These are phyloP conservation scores for Drosophila atripex DNA, from an alignment of 2,888 invertebrate species.

Conservation along the genomic window DNA sequence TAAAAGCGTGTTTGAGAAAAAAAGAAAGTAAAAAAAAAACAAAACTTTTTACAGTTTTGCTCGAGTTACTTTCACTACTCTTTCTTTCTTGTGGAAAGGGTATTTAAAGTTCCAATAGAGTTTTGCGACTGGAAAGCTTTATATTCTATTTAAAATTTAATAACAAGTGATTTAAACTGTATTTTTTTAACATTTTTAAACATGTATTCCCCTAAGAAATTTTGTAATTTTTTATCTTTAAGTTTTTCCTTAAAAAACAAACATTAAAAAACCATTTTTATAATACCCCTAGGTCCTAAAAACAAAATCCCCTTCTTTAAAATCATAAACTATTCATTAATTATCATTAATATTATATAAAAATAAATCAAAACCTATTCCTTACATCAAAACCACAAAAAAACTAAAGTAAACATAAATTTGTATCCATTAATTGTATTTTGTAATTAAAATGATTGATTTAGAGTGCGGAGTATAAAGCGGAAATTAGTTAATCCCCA, in stretches of 20 bases:
- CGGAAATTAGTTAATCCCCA: neutral
- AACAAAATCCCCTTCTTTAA: too few species aligned
- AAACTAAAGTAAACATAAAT: neutral
- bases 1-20: constrained; percentile 66
- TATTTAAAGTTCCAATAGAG: neutral
- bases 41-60: constrained; percentile 69
- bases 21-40: constrained; percentile 29
- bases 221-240: too few species aligned
- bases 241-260: too few species aligned
- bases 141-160: too few species aligned
- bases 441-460: constrained; percentile 7
- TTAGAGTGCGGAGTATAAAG: neutral
- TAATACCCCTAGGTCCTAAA: too few species aligned
- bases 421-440: neutral
- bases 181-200: too few species aligned
- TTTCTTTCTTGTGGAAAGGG: constrained; percentile 31
- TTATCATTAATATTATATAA: neutral
- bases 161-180: too few species aligned
- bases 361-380: neutral
- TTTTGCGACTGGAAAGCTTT: too few species aligned
- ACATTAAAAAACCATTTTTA: too few species aligned
- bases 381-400: neutral
- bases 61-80: constrained; percentile 57
- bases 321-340: neutral
- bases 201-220: too few species aligned